Conservation (phyloP, 92 coral and sea anemone species). For the Palythoa grandis region DNA sequence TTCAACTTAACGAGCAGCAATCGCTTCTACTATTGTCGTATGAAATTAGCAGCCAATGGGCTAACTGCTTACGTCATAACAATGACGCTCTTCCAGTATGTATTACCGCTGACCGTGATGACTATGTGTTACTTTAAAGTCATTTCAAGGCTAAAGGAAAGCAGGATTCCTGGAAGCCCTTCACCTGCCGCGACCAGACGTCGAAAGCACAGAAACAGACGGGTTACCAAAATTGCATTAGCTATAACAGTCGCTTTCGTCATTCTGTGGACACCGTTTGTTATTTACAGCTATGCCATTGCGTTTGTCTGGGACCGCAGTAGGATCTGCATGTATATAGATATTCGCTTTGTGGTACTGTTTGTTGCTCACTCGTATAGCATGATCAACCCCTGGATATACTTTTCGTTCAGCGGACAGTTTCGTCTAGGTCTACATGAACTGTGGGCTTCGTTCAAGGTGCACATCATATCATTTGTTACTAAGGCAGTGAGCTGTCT, state of each 20-base stretch:
- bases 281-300: neutral
- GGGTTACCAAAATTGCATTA: constrained; percentile 13
- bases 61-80: constrained; percentile 26
- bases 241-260: constrained; percentile 25
- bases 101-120: constrained; percentile 15
- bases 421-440: constrained; percentile 19
- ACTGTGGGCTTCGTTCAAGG: neutral
- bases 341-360: constrained; percentile 7
- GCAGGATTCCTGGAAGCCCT: constrained; percentile 8
- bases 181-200: neutral
- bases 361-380: constrained; percentile 29
- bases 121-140: constrained; percentile 15
- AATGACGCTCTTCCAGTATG: constrained; percentile 16
- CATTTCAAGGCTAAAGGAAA: neutral
- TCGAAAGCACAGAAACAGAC: constrained; percentile 19
- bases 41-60: neutral
- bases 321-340: neutral
- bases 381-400: constrained; percentile 26
- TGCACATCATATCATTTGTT: neutral
- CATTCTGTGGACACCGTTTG: constrained; percentile 30
- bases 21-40: neutral
- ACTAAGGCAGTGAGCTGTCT: neutral
- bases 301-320: constrained; percentile 6
- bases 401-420: neutral
- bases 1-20: neutral